A percentile compares a stretch with the other conserved stretches of the same genome.
Conservation (phyloP, 2,797 vertebrate genomes). For the Euphonia xanthogaster region DNA sequence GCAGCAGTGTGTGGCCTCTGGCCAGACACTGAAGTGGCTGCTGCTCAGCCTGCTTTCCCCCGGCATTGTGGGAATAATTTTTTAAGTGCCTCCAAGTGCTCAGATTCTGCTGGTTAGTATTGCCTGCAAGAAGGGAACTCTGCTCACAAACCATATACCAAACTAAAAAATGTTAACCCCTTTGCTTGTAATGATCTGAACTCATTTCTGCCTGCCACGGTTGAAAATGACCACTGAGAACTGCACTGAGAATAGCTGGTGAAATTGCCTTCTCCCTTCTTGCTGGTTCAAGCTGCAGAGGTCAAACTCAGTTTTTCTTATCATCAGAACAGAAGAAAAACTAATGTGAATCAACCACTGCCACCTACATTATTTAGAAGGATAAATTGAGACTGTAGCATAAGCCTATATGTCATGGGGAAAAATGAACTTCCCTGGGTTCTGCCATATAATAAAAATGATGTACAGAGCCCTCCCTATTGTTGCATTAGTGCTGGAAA, state of each 20-base stretch:
- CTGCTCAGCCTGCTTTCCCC: background rate
- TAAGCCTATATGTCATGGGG: conserved; percentile 65
- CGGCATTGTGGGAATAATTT: background rate
- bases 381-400: conserved; percentile 73
- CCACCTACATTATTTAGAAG: conserved; percentile 80
- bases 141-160: conserved; percentile 38
- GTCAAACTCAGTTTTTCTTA: conserved; percentile 69
- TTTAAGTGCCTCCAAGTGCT: conserved; percentile 10
- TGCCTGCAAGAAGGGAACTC: conserved; percentile 15
- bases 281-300: conserved; percentile 55
- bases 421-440: conserved; percentile 65
- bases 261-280: conserved; percentile 64
- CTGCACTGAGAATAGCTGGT: conserved; percentile 4
- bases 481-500: conserved; percentile 51
- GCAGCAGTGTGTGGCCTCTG: background rate
- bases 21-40: background rate
- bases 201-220: conserved; percentile 47
- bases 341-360: conserved; percentile 68
- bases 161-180: conserved; percentile 57
- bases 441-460: conserved; percentile 66
- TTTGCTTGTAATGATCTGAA: conserved; percentile 60
- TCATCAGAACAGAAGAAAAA: conserved; percentile 68
- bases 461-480: conserved; percentile 56
- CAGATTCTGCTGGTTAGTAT: background rate
- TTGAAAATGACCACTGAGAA: conserved; percentile 54